A percentile compares a stretch with the other conserved stretches of the same genome.
phyloP scores from a whole-genome alignment of 23 tunicate species.

The Botrylloides violaceus region DNA sequence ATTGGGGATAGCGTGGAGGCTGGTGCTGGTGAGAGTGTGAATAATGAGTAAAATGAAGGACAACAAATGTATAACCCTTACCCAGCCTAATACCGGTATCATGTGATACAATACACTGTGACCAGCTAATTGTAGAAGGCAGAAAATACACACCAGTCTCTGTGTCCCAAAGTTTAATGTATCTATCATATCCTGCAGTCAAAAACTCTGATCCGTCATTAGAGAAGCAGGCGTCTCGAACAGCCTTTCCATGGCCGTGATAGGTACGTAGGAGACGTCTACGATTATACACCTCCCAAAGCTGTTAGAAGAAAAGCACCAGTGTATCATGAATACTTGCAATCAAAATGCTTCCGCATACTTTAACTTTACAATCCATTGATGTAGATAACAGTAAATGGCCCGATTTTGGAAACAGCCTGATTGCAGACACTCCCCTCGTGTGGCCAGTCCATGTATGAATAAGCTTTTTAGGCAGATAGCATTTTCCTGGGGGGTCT shows the following conservation, averaged over 20 bases:
- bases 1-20: too few relatives aligned
- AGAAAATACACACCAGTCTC: conserved; percentile 70
- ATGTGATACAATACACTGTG: too few relatives aligned
- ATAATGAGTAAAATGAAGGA: too few relatives aligned
- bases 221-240: conserved; percentile 67
- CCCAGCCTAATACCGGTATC: too few relatives aligned
- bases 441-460: conserved; percentile 98
- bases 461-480: conserved; percentile 85
- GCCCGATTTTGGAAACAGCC: conserved; percentile 89
- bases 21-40: too few relatives aligned
- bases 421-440: conserved; percentile 80
- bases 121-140: too few relatives aligned
- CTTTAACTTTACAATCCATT: conserved; percentile 99
- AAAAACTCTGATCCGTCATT: conserved; percentile 70
- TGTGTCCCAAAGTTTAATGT: conserved; percentile 91
- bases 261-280: conserved; percentile 77
- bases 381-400: conserved; percentile 92
- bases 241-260: conserved; percentile 87
- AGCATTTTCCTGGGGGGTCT: conserved; percentile 83
- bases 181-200: conserved; percentile 90
- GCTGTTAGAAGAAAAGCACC: conserved; percentile 17
- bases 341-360: conserved; percentile 2
- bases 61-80: too few relatives aligned
- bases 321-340: not conserved
- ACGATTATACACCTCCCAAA: conserved; percentile 93